phyloP scores from a whole-genome alignment of 1,140 invertebrate species.

The Archivesica marissinica region DNA sequence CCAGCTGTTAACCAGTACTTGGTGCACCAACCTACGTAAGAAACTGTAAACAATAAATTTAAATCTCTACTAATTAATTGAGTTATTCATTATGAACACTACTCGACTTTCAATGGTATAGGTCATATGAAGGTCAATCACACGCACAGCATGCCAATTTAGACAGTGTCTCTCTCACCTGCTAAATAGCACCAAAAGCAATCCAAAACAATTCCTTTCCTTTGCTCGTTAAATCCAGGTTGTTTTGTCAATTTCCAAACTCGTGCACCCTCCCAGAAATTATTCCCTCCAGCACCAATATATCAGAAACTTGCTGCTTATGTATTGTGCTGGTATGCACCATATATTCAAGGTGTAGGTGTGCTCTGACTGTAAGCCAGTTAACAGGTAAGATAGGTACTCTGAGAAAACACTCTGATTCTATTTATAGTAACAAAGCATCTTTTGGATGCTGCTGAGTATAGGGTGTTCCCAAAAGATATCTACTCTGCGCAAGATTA shows the following conservation, averaged over 20 bases:
- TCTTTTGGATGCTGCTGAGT: constrained; percentile 7
- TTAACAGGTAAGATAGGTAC: constrained; percentile 18
- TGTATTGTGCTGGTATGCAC: background rate
- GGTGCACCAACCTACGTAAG: no score
- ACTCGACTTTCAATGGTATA: no score
- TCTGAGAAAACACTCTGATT: constrained; percentile 17
- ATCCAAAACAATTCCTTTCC: background rate
- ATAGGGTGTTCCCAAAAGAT: constrained; percentile 1
- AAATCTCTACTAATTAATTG: no score
- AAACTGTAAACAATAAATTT: no score
- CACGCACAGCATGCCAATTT: no score
- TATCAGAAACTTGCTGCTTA: background rate
- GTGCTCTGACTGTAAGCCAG: constrained; percentile 14
- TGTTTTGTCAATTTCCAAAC: background rate
- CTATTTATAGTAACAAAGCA: constrained; percentile 27
- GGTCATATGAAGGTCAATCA: no score
- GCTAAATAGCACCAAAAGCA: background rate
- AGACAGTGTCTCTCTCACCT: constrained; percentile 1
- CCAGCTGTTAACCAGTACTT: no score
- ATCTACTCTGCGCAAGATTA: no score
- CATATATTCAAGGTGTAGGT: constrained; percentile 18
- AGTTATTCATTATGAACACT: no score
- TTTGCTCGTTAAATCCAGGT: background rate
- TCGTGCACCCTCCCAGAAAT: background rate
- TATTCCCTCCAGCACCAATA: no score